These are phyloP conservation scores for Drosophila rufa DNA, from an alignment of 1,140 invertebrate genomes.

Conservation along the genomic window DNA sequence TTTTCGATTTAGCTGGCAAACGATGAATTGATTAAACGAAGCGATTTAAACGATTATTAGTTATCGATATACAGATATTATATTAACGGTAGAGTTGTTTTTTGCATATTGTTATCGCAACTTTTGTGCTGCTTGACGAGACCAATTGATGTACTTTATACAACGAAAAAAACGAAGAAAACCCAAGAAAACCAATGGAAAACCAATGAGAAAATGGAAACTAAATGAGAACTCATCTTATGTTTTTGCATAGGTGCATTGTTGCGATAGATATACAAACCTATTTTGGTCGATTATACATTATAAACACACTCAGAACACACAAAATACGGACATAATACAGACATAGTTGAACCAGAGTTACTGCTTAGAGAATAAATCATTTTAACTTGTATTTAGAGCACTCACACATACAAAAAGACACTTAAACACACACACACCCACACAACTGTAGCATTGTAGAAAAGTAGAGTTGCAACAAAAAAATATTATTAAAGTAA, in stretches of 20 bases:
- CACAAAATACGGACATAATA: conserved; percentile 14
- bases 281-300: conserved; percentile 62
- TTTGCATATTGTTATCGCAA: conserved; percentile 81
- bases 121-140: conserved; percentile 83
- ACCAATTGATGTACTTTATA: conserved; percentile 83
- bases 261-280: conserved; percentile 73
- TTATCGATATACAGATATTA: conserved; percentile 68
- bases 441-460: conserved; percentile 68
- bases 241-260: conserved; percentile 80
- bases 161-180: conserved; percentile 57
- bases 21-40: conserved; percentile 73
- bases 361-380: conserved; percentile 74
- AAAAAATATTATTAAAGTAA: conserved; percentile 56
- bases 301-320: conserved; percentile 28
- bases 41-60: conserved; percentile 68
- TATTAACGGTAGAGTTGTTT: conserved; percentile 74
- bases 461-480: conserved; percentile 76
- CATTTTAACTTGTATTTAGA: conserved; percentile 79
- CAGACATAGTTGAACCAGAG: conserved; percentile 62
- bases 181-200: conserved; percentile 20
- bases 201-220: conserved; percentile 17
- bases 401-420: conserved; percentile 54
- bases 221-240: conserved; percentile 66
- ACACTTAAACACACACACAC: conserved; percentile 12
- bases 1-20: conserved; percentile 76